phyloP scores from a whole-genome alignment of 2,888 invertebrate species.

The Marronus borbonicus region DNA sequence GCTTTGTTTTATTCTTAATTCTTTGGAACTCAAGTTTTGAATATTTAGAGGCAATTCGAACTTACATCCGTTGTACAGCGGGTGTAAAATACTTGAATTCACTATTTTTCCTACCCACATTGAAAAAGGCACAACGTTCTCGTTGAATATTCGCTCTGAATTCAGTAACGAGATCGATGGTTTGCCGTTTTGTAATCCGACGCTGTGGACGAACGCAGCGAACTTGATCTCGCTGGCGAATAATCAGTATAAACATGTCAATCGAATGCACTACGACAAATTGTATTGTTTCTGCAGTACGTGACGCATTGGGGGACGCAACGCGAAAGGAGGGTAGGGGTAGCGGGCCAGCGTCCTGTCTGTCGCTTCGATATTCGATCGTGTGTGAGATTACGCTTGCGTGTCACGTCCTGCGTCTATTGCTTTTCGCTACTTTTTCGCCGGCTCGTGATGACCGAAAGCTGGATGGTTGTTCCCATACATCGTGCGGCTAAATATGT shows the following conservation, averaged over 20 bases:
- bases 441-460: neutral
- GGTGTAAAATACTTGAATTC: too few relatives aligned
- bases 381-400: slow-evolving; percentile 35
- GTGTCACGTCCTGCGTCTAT: slow-evolving; percentile 36
- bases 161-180: neutral
- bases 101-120: too few relatives aligned
- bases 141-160: too few relatives aligned
- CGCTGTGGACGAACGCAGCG: slow-evolving; percentile 11
- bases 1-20: too few relatives aligned
- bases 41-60: too few relatives aligned
- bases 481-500: too few relatives aligned
- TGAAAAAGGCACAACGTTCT: too few relatives aligned
- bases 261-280: slow-evolving; percentile 57
- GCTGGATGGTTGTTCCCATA: too few relatives aligned
- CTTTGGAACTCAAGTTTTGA: too few relatives aligned
- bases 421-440: slow-evolving; percentile 38
- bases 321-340: neutral
- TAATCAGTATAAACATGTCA: slow-evolving; percentile 55
- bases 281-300: slow-evolving; percentile 56
- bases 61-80: too few relatives aligned
- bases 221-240: slow-evolving; percentile 46
- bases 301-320: slow-evolving; percentile 51
- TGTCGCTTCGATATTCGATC: neutral
- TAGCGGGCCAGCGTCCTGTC: neutral
- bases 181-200: slow-evolving; percentile 29